A percentile compares a stretch with the other conserved stretches of the same genome.
These are phyloP conservation scores for Sebastolobus altivelis DNA, from an alignment of 2,797 vertebrate species.

Conservation along the genomic window DNA sequence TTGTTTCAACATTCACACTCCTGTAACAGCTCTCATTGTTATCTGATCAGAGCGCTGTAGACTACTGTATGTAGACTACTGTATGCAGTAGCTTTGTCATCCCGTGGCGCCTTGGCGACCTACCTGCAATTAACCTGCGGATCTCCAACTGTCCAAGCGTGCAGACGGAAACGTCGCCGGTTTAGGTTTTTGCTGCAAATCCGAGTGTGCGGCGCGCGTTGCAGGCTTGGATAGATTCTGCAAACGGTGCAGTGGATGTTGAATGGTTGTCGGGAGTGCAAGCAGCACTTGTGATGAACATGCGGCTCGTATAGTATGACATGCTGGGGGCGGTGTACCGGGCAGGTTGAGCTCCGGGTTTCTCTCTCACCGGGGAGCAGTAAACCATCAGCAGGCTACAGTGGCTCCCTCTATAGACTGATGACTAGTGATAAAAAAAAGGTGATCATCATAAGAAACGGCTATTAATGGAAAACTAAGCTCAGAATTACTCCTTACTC, in stretches of 20 bases:
- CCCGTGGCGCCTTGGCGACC: conserved; percentile 41
- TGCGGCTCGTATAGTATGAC: conserved; percentile 74
- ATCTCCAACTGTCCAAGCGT: conserved; percentile 47
- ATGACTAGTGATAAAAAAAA: conserved; percentile 10
- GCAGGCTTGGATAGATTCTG: conserved; percentile 6
- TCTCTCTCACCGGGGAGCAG: conserved; percentile 62
- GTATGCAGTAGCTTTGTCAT: conserved; percentile 22
- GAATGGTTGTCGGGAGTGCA: conserved; percentile 57
- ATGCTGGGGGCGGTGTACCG: conserved; percentile 78
- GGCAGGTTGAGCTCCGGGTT: conserved; percentile 76
- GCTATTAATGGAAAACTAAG: neutral
- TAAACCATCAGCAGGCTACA: conserved; percentile 52
- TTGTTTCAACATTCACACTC: conserved; percentile 8
- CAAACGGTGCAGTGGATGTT: conserved; percentile 40
- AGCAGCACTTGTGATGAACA: conserved; percentile 75
- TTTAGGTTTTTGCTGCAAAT: conserved; percentile 19
- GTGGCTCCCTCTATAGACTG: conserved; percentile 84
- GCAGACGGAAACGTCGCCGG: conserved; percentile 25
- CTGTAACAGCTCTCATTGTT: neutral
- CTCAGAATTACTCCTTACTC: neutral
- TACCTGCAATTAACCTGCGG: conserved; percentile 78
- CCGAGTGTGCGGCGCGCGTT: neutral
- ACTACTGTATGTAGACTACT: neutral
- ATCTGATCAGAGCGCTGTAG: neutral
- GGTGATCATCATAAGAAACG: neutral